Evolutionary conservation across 1,140 invertebrate species (phyloP).

Genomic region (Radopholus similis): DNA sequence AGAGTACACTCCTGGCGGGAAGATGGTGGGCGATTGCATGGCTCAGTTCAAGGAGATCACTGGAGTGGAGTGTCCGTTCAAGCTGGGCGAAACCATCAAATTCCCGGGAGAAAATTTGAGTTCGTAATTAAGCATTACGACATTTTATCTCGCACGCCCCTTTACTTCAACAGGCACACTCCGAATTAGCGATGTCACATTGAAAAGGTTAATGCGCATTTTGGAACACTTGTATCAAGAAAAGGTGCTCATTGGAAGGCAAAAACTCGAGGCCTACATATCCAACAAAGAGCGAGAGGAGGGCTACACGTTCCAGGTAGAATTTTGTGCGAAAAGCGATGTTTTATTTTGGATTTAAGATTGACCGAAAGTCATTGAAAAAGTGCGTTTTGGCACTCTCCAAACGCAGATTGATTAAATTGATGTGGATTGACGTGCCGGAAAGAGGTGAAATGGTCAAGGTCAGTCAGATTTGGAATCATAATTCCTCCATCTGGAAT

Average conservation of each 20-base stretch:
- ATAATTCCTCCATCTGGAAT: background rate
- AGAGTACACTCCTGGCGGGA: background rate
- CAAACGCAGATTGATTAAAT: conserved; percentile 21
- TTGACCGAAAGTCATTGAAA: conserved; percentile 54
- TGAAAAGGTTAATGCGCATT: conserved; percentile 40
- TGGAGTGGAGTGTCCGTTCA: conserved; percentile 47
- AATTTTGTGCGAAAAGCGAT: background rate
- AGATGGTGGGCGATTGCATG: conserved; percentile 24
- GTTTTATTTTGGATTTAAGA: conserved; percentile 28
- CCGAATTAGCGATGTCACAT: conserved; percentile 46
- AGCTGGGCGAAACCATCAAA: conserved; percentile 49
- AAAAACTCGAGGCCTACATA: conserved; percentile 32
- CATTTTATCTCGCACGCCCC: background rate
- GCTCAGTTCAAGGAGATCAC: conserved; percentile 28
- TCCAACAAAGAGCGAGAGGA: conserved; percentile 25
- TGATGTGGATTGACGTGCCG: conserved; percentile 28
- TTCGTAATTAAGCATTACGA: conserved; percentile 23
- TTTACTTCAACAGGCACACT: conserved; percentile 42
- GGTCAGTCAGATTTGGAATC: conserved; percentile 13
- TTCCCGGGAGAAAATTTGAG: conserved; percentile 49
- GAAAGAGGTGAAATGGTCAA: conserved; percentile 31
- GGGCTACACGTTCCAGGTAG: conserved; percentile 44
- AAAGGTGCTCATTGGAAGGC: conserved; percentile 44
- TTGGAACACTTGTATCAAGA: conserved; percentile 30
- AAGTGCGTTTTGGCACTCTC: conserved; percentile 49